Conservation (phyloP, 2,797 vertebrate genomes). For the Bovichtus variegatus region DNA sequence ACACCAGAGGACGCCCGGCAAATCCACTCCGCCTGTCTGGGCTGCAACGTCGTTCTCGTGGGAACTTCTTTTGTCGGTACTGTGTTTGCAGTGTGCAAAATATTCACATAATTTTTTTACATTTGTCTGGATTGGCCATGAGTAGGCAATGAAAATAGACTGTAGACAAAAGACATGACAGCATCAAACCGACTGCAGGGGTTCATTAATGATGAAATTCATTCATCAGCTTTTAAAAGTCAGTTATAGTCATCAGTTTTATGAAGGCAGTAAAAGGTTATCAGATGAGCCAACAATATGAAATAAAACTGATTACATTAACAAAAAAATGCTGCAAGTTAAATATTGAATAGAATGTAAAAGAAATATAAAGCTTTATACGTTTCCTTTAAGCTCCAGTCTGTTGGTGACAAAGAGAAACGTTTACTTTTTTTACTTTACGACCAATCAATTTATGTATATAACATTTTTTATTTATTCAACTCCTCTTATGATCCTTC, state of each 20-base stretch:
- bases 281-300: not conserved
- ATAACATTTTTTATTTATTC: no score
- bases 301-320: not conserved
- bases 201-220: not conserved
- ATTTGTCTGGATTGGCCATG: not conserved
- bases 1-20: constrained; percentile 86
- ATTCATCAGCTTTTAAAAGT: no score
- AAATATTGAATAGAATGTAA: not conserved
- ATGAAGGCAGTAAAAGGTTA: not conserved
- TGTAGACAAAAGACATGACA: not conserved
- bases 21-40: constrained; percentile 81
- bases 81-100: not conserved
- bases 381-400: not conserved
- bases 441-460: no score
- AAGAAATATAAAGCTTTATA: not conserved
- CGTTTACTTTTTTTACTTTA: no score
- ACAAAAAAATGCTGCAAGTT: not conserved
- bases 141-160: not conserved
- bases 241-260: not conserved
- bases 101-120: not conserved
- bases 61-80: constrained; percentile 87
- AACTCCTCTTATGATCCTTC: not conserved
- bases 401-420: no score
- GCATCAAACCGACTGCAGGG: not conserved
- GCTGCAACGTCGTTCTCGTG: constrained; percentile 83